Percentiles rank a stretch among this genome's conserved stretches.
Evolutionary conservation across 2,113 vertebrate genomes (phyloP).

Genomic region (Tachycineta bicolor): DNA sequence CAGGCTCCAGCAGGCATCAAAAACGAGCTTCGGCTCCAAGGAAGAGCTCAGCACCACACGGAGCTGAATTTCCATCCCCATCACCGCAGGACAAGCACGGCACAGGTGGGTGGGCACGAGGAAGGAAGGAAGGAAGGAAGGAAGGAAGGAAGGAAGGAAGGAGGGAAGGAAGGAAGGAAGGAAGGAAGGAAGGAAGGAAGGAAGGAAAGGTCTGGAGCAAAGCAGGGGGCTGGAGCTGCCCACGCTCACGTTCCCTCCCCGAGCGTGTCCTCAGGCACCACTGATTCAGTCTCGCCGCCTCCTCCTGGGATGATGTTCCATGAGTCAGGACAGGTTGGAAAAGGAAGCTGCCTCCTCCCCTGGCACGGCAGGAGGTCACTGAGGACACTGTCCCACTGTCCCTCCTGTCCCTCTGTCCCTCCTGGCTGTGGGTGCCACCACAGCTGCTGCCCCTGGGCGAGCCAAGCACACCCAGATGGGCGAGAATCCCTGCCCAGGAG

Average conservation of each 20-base stretch:
- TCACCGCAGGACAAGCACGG: background rate
- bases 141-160: background rate
- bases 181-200: background rate
- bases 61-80: background rate
- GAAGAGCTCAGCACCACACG: fast-evolving
- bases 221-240: background rate
- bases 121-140: background rate
- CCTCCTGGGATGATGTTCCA: background rate
- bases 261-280: background rate
- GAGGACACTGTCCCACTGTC: background rate
- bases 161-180: background rate
- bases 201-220: background rate
- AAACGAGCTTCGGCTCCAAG: background rate
- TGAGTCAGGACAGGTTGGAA: background rate
- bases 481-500: background rate
- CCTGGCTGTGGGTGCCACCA: fast-evolving
- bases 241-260: background rate
- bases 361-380: background rate
- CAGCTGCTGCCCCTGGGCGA: fast-evolving
- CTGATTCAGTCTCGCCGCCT: background rate
- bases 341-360: background rate
- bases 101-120: background rate
- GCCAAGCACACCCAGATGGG: background rate
- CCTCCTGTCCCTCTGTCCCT: background rate
- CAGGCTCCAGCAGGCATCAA: background rate